Percentiles rank a stretch among this genome's conserved stretches.
Conservation (phyloP, 2,113 vertebrate genomes). For the Ondatra zibethicus region DNA sequence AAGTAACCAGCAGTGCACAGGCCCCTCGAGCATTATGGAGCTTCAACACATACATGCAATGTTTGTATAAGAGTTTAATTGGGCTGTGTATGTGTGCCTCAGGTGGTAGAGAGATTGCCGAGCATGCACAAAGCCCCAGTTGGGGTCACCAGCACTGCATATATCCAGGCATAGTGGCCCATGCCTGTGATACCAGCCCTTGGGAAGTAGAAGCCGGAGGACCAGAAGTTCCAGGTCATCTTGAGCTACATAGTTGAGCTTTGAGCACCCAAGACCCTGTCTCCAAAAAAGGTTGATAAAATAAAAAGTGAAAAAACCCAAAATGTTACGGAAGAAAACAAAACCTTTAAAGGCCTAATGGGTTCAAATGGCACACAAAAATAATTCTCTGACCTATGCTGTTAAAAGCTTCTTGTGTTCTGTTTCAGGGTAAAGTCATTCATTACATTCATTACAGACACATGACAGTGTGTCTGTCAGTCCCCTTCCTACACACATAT, state of each 20-base stretch:
- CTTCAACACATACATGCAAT: neutral
- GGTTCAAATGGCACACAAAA: slow-evolving; percentile 22
- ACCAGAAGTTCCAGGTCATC: neutral
- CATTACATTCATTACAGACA: too few relatives aligned
- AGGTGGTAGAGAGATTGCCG: neutral
- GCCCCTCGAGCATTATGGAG: neutral
- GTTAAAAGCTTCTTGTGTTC: neutral
- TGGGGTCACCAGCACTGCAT: neutral
- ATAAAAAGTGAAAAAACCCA: neutral
- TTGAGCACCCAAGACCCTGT: neutral
- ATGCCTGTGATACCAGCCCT: neutral
- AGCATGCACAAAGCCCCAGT: neutral
- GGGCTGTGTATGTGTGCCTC: neutral
- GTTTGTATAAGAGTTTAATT: slow-evolving; percentile 37
- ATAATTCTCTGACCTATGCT: neutral
- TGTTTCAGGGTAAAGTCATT: neutral
- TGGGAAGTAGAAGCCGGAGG: neutral
- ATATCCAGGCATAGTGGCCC: neutral
- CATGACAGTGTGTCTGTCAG: slow-evolving; percentile 4
- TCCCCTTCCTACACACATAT: neutral
- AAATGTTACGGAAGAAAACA: neutral
- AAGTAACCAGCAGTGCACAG: neutral
- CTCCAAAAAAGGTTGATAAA: neutral
- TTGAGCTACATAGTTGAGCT: neutral
- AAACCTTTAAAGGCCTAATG: slow-evolving; percentile 26